A percentile compares a stretch with the other conserved stretches of the same genome.
Evolutionary conservation across 2,888 invertebrate genomes (phyloP).

Genomic region (Orchestes rusci): DNA sequence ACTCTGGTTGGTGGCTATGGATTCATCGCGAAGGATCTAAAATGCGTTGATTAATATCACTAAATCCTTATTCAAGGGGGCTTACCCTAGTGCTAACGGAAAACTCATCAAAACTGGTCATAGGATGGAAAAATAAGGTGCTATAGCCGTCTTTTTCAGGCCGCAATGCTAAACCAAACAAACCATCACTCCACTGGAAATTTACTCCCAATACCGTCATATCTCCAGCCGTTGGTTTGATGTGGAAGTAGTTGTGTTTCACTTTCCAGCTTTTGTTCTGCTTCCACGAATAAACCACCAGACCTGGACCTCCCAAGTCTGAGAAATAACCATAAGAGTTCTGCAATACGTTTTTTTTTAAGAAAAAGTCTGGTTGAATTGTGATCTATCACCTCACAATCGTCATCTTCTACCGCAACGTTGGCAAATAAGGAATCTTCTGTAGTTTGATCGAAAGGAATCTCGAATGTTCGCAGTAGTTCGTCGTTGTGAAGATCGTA

Average conservation of each 20-base stretch:
- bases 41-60: background rate
- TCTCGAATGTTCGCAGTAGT: constrained; percentile 56
- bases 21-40: constrained; percentile 52
- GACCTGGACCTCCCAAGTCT: constrained; percentile 60
- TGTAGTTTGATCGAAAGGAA: constrained; percentile 51
- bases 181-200: constrained; percentile 70
- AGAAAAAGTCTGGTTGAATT: too few relatives aligned
- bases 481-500: constrained; percentile 67
- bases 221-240: constrained; percentile 61
- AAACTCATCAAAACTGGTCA: constrained; percentile 71
- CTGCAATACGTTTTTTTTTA: constrained; percentile 7
- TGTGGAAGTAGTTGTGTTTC: constrained; percentile 38
- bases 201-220: constrained; percentile 60
- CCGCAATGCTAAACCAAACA: constrained; percentile 67
- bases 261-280: constrained; percentile 67
- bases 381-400: constrained; percentile 58
- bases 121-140: constrained; percentile 71
- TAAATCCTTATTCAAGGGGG: too few relatives aligned
- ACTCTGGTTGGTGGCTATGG: constrained; percentile 40
- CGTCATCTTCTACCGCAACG: constrained; percentile 67
- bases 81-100: constrained; percentile 57
- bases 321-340: constrained; percentile 66
- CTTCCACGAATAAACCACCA: constrained; percentile 71
- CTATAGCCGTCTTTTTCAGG: constrained; percentile 59
- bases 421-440: constrained; percentile 66